phyloP scores from a whole-genome alignment of 2,797 vertebrate species.

The Clarias pachynema region DNA sequence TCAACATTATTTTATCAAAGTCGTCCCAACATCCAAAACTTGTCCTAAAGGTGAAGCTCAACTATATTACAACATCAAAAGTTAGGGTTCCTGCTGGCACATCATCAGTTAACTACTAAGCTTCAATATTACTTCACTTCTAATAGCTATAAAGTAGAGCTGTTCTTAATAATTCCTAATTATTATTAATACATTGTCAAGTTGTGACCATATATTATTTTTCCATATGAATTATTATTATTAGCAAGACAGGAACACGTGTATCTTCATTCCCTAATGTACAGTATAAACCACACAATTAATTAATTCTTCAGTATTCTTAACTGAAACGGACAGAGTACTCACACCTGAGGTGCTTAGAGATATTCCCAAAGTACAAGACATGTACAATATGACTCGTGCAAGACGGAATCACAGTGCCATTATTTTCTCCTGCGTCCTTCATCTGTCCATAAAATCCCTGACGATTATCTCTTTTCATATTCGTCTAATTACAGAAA shows the following conservation, averaged over 20 bases:
- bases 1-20: no score
- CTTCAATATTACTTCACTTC: neutral
- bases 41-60: no score
- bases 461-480: neutral
- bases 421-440: neutral
- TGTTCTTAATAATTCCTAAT: neutral
- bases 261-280: neutral
- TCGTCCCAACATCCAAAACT: no score
- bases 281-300: neutral
- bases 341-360: neutral
- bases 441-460: neutral
- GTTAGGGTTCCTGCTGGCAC: no score
- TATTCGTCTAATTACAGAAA: neutral
- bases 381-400: no score
- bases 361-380: neutral
- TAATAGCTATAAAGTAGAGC: no score
- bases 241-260: neutral
- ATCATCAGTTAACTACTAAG: neutral
- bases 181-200: neutral
- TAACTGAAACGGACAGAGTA: neutral
- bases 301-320: neutral
- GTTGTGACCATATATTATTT: neutral
- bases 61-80: no score
- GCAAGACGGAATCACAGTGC: neutral
- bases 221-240: neutral